Conservation (phyloP, 1,140 invertebrate genomes). For the Calliopsis andreniformis region DNA sequence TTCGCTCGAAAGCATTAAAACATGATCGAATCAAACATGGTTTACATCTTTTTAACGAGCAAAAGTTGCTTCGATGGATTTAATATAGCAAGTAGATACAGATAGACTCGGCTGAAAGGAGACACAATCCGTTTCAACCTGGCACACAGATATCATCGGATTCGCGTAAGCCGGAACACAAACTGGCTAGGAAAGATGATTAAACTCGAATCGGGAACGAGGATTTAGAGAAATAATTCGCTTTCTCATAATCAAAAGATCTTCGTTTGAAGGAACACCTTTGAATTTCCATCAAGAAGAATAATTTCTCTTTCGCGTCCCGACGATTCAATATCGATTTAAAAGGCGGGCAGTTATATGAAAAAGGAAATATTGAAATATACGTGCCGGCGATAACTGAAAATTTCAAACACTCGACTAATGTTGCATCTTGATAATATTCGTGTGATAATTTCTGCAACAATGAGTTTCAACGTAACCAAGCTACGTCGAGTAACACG, state of each 20-base stretch:
- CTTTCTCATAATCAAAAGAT: constrained; percentile 40
- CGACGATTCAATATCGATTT: too few relatives aligned
- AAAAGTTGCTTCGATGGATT: not conserved
- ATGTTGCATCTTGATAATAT: too few relatives aligned
- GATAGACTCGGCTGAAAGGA: not conserved
- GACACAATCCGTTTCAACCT: constrained; percentile 8
- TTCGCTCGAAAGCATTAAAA: not conserved
- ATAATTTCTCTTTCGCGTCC: not conserved
- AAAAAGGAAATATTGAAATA: not conserved
- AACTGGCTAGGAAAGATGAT: constrained; percentile 33
- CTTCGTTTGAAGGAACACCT: not conserved
- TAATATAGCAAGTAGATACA: not conserved
- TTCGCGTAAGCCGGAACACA: constrained; percentile 31
- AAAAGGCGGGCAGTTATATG: too few relatives aligned
- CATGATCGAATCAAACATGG: not conserved
- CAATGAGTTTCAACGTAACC: not conserved
- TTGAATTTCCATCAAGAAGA: too few relatives aligned
- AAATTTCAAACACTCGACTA: too few relatives aligned
- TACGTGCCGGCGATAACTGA: not conserved
- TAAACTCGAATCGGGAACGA: constrained; percentile 34
- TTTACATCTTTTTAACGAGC: constrained; percentile 23
- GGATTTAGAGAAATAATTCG: constrained; percentile 53
- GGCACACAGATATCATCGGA: constrained; percentile 13
- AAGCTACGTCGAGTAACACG: not conserved
- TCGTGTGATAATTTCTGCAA: not conserved